Evolutionary conservation across 1,140 invertebrate species (phyloP).

Genomic region (Drosophila melanogaster): DNA sequence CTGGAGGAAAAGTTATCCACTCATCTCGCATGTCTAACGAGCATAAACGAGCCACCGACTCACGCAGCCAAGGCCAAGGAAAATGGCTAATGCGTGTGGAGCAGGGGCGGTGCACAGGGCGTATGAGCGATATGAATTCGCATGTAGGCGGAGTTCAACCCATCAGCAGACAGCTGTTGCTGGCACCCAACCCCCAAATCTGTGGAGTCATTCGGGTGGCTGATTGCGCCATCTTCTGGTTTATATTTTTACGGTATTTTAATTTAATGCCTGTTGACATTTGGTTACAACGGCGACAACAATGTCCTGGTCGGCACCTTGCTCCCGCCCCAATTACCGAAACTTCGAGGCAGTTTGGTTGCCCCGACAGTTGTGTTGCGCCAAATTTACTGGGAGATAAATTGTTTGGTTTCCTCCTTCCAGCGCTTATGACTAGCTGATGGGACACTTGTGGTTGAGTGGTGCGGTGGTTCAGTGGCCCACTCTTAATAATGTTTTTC

Average conservation of each 20-base stretch:
- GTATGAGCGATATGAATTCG: conserved; percentile 2
- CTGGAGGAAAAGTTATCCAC: conserved; percentile 52
- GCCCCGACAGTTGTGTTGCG: conserved; percentile 54
- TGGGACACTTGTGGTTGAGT: conserved; percentile 49
- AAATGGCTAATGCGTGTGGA: conserved; percentile 47
- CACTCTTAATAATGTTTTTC: conserved; percentile 53
- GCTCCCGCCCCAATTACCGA: conserved; percentile 40
- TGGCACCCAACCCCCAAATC: conserved; percentile 27
- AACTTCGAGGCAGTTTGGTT: conserved; percentile 21
- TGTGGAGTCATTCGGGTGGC: conserved; percentile 49
- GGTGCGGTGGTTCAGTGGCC: conserved; percentile 1
- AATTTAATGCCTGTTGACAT: conserved; percentile 75
- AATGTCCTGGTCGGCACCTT: conserved; percentile 31
- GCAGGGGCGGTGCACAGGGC: background rate
- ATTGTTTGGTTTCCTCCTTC: conserved; percentile 53
- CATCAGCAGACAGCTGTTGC: conserved; percentile 66
- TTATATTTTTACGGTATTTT: conserved; percentile 65
- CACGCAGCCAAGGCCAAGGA: conserved; percentile 44
- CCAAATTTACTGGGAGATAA: conserved; percentile 60
- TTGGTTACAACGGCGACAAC: conserved; percentile 59
- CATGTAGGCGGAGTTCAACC: conserved; percentile 21
- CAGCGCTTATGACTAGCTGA: conserved; percentile 29
- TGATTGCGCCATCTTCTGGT: conserved; percentile 53
- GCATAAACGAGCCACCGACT: conserved; percentile 53
- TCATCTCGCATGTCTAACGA: conserved; percentile 55